phyloP scores from a whole-genome alignment of 2,113 vertebrate genomes.

The Rattus rattus region DNA sequence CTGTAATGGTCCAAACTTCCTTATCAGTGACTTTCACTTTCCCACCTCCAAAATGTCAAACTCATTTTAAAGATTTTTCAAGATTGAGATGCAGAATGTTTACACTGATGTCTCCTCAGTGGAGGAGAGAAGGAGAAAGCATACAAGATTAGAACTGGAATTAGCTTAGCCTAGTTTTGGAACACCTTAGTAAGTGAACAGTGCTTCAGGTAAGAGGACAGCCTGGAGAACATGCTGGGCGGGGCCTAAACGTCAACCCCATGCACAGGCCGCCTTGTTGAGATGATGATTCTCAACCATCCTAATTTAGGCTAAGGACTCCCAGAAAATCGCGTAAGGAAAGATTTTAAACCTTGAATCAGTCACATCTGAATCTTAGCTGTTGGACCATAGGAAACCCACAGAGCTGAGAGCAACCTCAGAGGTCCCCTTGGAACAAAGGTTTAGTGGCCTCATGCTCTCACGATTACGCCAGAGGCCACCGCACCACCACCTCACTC shows the following conservation, averaged over 20 bases:
- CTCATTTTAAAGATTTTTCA: slow-evolving; percentile 16
- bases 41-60: background rate
- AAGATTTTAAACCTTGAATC: background rate
- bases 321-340: background rate
- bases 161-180: background rate
- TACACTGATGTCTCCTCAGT: background rate
- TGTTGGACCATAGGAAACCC: background rate
- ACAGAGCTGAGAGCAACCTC: background rate
- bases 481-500: background rate
- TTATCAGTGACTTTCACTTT: background rate
- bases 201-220: background rate
- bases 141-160: background rate
- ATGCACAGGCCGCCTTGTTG: background rate
- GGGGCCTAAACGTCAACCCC: background rate
- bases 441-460: accelerated
- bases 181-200: slow-evolving; percentile 20
- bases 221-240: background rate
- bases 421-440: background rate
- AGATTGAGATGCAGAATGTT: background rate
- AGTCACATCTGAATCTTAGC: background rate
- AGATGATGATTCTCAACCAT: background rate
- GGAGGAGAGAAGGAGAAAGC: background rate
- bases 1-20: background rate
- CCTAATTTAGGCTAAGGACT: background rate
- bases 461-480: background rate